A percentile compares a stretch with the other conserved stretches of the same genome.
These are phyloP conservation scores for Ciona savignyi DNA, from an alignment of 23 tunicate genomes.

Conservation along the genomic window DNA sequence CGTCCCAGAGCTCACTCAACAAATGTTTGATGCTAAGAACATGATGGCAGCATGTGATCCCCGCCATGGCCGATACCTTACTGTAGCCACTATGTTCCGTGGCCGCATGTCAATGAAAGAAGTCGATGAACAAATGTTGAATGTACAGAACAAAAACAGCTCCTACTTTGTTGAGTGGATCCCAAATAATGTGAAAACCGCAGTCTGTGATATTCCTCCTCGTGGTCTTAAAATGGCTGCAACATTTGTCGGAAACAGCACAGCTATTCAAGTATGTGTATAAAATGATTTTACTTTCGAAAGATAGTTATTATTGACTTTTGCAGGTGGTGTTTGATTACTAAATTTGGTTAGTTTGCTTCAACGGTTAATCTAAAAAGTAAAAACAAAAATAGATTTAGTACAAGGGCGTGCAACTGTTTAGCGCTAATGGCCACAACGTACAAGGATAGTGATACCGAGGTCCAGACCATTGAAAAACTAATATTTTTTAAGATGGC, in stretches of 20 bases:
- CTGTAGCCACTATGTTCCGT: conserved; percentile 95
- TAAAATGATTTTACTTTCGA: too few species aligned
- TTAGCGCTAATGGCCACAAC: too few species aligned
- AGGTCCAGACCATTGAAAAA: too few species aligned
- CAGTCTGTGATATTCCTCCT: conserved; percentile 97
- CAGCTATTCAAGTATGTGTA: conserved; percentile 81
- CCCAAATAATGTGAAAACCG: conserved; percentile 97
- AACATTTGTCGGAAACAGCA: conserved; percentile 94
- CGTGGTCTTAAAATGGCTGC: conserved; percentile 91
- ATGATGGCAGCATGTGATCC: conserved; percentile 99
- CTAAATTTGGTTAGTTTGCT: too few species aligned
- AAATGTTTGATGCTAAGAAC: conserved; percentile 98
- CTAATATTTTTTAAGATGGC: too few species aligned
- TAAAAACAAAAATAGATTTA: too few species aligned
- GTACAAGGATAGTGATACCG: too few species aligned
- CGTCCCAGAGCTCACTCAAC: conserved; percentile 96
- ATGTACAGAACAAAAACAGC: conserved; percentile 97
- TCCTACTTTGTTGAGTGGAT: conserved; percentile 98
- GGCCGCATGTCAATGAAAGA: conserved; percentile 99
- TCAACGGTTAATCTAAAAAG: too few species aligned
- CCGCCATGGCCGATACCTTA: conserved; percentile 92
- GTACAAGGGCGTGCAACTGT: too few species aligned
- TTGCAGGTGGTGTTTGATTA: too few species aligned
- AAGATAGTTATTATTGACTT: too few species aligned
- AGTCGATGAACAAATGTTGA: conserved; percentile 98